Conservation (phyloP, 2,797 vertebrate genomes). For the Lepidocolaptes lacrymiger region DNA sequence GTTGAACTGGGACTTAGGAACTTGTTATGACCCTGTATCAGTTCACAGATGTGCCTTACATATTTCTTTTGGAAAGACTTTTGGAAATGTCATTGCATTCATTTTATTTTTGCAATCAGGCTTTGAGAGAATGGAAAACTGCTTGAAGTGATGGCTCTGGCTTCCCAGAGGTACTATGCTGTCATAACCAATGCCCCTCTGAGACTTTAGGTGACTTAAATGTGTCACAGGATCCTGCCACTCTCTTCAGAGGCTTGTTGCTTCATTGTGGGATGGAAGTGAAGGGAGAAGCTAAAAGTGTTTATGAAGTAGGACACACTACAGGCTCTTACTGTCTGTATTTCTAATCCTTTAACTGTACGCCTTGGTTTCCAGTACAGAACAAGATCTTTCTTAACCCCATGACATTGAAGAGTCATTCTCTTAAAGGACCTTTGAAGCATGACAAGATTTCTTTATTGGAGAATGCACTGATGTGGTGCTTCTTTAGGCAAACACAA, state of each 20-base stretch:
- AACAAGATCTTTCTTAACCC: neutral
- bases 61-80: neutral
- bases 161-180: neutral
- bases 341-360: neutral
- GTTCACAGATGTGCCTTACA: neutral
- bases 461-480: neutral
- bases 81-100: neutral
- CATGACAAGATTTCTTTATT: neutral
- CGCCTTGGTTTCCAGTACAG: neutral
- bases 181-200: neutral
- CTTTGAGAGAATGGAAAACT: neutral
- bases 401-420: neutral
- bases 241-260: neutral
- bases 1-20: neutral
- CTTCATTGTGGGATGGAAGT: neutral
- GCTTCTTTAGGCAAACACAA: neutral
- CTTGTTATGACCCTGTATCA: neutral
- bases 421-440: neutral
- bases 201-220: slow-evolving; percentile 31
- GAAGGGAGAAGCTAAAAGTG: neutral
- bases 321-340: neutral
- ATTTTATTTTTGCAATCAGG: neutral
- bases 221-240: neutral
- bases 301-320: neutral
- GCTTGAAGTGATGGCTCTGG: neutral